Conservation (phyloP, 64 coral and sea anemone genomes). For the Montipora foliosa region DNA sequence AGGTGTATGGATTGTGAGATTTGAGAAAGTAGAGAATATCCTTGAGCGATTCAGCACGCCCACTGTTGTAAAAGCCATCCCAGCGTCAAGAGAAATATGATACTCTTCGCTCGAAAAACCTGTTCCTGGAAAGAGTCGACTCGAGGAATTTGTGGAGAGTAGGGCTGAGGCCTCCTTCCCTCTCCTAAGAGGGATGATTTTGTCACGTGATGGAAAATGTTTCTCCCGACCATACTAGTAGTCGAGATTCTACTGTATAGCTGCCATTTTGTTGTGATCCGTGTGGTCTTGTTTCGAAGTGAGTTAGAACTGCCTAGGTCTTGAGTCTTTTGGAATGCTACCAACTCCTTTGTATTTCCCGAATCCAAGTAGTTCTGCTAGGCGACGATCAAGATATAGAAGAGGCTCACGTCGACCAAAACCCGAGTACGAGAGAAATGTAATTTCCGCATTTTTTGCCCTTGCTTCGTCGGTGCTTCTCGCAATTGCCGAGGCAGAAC, state of each 20-base stretch:
- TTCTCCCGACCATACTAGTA: neutral
- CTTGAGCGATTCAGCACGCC: too few relatives aligned
- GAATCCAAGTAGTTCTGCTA: constrained; percentile 51
- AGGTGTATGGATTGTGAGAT: too few relatives aligned
- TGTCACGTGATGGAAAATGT: constrained; percentile 1
- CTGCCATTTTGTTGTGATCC: constrained; percentile 29
- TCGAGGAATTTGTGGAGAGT: too few relatives aligned
- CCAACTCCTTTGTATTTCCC: constrained; percentile 68
- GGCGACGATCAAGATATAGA: constrained; percentile 71
- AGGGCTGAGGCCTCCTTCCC: too few relatives aligned
- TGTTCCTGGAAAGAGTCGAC: too few relatives aligned
- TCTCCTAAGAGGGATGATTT: neutral
- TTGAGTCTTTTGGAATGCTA: constrained; percentile 43
- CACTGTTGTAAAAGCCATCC: too few relatives aligned
- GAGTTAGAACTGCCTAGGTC: neutral
- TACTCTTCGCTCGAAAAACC: too few relatives aligned
- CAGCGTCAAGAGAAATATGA: too few relatives aligned
- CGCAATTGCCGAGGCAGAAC: constrained; percentile 91
- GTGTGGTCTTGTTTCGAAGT: neutral
- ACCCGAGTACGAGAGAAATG: constrained; percentile 91
- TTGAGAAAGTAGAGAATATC: too few relatives aligned
- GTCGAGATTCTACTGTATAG: neutral
- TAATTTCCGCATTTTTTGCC: constrained; percentile 99
- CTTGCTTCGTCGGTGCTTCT: constrained; percentile 91
- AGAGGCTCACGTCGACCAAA: constrained; percentile 81